Conservation (phyloP, 2,888 invertebrate species). For the Melieria crassipennis region DNA sequence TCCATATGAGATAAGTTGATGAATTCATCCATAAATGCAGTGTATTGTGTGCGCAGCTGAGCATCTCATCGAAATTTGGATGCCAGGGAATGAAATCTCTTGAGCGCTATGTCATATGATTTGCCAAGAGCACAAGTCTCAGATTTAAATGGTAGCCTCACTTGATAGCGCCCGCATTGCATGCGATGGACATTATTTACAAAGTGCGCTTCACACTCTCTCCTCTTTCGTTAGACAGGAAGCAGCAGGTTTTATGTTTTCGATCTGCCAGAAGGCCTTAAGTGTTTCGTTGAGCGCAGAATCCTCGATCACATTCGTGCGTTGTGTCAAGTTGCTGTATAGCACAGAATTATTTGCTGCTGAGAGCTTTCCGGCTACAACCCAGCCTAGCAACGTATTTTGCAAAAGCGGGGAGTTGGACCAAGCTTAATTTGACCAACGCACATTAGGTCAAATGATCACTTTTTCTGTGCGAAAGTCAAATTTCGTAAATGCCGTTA, state of each 20-base stretch:
- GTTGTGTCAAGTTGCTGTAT: neutral
- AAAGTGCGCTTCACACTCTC: constrained; percentile 13
- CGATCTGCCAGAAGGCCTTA: constrained; percentile 15
- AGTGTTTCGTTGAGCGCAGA: neutral
- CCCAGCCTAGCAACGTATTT: constrained; percentile 36
- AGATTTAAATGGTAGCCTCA: constrained; percentile 24
- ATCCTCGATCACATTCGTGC: neutral
- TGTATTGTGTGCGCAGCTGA: constrained; percentile 22
- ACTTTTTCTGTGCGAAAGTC: no score
- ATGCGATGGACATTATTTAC: constrained; percentile 5
- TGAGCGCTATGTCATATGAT: constrained; percentile 32
- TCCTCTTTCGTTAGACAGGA: constrained; percentile 9
- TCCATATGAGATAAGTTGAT: constrained; percentile 29
- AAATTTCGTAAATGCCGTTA: no score
- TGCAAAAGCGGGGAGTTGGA: constrained; percentile 21
- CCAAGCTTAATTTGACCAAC: constrained; percentile 31
- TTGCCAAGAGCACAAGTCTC: constrained; percentile 18
- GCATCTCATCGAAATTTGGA: constrained; percentile 25
- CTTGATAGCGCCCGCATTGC: constrained; percentile 22
- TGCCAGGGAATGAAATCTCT: constrained; percentile 32
- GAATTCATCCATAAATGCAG: constrained; percentile 16
- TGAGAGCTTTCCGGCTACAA: constrained; percentile 31
- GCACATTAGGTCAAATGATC: no score
- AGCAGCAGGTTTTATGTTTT: constrained; percentile 4
- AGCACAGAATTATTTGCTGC: neutral